phyloP scores from a whole-genome alignment of 1,140 invertebrate species.

The Agrypnia vestita region DNA sequence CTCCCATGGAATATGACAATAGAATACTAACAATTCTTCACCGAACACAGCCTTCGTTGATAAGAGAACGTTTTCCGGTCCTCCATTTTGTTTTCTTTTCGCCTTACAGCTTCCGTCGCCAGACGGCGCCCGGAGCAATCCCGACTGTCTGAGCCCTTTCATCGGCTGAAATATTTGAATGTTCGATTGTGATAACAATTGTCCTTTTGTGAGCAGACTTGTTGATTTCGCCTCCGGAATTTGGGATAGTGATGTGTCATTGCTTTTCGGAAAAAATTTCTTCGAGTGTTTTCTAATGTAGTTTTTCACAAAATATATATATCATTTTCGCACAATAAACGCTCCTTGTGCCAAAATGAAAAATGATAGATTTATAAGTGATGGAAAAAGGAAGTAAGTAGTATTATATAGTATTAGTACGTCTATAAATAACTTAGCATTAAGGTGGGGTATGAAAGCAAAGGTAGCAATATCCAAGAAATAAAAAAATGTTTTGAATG shows the following conservation, averaged over 20 bases:
- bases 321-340: too few species aligned
- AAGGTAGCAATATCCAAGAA: too few species aligned
- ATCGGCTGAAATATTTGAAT: slow-evolving; percentile 33
- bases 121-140: slow-evolving; percentile 11
- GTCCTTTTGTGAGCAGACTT: slow-evolving; percentile 18
- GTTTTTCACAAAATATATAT: too few species aligned
- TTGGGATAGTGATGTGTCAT: neutral
- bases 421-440: too few species aligned
- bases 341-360: too few species aligned
- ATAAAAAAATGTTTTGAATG: too few species aligned
- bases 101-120: neutral
- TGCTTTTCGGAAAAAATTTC: neutral
- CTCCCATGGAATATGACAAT: neutral
- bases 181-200: slow-evolving; percentile 40
- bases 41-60: neutral
- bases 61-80: slow-evolving; percentile 10
- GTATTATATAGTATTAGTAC: too few species aligned
- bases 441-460: too few species aligned
- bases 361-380: too few species aligned
- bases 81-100: slow-evolving; percentile 36
- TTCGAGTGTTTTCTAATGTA: too few species aligned
- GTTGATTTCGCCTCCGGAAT: slow-evolving; percentile 21
- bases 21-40: neutral
- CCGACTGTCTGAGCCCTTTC: slow-evolving; percentile 7
- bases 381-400: too few species aligned